phyloP scores from a whole-genome alignment of 2,888 invertebrate genomes.

The Hirudinaria manillensis region DNA sequence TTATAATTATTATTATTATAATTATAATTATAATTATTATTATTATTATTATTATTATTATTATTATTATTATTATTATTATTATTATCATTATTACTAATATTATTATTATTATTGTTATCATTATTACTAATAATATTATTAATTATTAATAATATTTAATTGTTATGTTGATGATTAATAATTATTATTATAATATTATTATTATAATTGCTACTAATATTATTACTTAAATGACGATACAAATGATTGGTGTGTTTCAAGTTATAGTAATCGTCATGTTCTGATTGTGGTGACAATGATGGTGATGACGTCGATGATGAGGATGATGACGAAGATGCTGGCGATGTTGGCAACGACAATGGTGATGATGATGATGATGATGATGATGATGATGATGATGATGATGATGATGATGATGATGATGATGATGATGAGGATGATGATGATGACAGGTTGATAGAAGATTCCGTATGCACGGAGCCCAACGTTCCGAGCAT shows the following conservation, averaged over 20 bases:
- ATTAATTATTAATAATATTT: too few species aligned
- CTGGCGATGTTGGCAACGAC: not conserved
- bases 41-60: not conserved
- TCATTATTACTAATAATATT: not conserved
- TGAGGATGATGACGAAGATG: not conserved
- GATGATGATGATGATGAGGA: constrained; percentile 10
- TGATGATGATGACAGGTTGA: constrained; percentile 17
- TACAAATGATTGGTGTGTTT: too few species aligned
- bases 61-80: not conserved
- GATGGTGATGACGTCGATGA: too few species aligned
- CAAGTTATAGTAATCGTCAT: too few species aligned
- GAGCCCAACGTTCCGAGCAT: constrained; percentile 25
- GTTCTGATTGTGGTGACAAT: too few species aligned
- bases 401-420: constrained; percentile 1
- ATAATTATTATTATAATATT: not conserved
- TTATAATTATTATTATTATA: not conserved
- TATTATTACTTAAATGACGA: too few species aligned
- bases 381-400: constrained; percentile 12
- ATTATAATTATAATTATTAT: not conserved
- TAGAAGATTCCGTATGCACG: constrained; percentile 21
- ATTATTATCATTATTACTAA: not conserved
- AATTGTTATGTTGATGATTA: too few species aligned
- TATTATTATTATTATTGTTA: not conserved
- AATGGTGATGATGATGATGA: not conserved
- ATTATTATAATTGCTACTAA: not conserved